phyloP scores from a whole-genome alignment of 2,888 invertebrate genomes.

The Scaptomyza reducta region DNA sequence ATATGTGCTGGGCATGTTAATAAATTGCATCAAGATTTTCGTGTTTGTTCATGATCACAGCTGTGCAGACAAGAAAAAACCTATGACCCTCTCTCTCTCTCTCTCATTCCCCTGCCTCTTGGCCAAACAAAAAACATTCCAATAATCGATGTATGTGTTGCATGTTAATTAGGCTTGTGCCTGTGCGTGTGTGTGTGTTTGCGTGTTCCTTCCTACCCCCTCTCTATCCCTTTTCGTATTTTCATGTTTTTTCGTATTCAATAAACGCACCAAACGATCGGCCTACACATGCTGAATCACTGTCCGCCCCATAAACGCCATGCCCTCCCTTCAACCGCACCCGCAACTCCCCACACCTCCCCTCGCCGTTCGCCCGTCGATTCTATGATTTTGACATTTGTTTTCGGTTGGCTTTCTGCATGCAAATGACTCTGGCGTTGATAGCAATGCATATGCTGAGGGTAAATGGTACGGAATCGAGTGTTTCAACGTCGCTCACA shows the following conservation, averaged over 20 bases:
- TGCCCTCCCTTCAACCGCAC: neutral
- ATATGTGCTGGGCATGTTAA: constrained; percentile 38
- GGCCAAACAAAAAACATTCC: constrained; percentile 45
- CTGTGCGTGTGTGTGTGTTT: constrained; percentile 7
- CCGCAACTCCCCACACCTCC: neutral
- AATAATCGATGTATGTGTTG: constrained; percentile 71
- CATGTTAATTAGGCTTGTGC: constrained; percentile 70
- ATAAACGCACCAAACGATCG: constrained; percentile 59
- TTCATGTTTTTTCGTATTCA: constrained; percentile 76
- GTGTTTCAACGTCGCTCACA: neutral
- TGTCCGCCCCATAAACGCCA: neutral
- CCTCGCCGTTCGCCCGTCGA: constrained; percentile 26
- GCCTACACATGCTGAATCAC: constrained; percentile 39
- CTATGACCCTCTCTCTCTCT: too few relatives aligned
- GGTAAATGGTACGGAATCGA: constrained; percentile 30
- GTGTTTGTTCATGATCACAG: constrained; percentile 27
- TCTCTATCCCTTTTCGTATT: constrained; percentile 26
- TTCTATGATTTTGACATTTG: constrained; percentile 80
- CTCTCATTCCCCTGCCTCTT: neutral
- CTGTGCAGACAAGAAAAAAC: constrained; percentile 11
- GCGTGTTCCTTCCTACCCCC: neutral
- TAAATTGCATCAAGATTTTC: constrained; percentile 53
- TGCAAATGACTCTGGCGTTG: constrained; percentile 71
- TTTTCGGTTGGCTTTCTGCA: constrained; percentile 68
- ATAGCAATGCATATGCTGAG: constrained; percentile 55